phyloP scores from a whole-genome alignment of 2,888 invertebrate species.

The Temnothorax unifasciatus region DNA sequence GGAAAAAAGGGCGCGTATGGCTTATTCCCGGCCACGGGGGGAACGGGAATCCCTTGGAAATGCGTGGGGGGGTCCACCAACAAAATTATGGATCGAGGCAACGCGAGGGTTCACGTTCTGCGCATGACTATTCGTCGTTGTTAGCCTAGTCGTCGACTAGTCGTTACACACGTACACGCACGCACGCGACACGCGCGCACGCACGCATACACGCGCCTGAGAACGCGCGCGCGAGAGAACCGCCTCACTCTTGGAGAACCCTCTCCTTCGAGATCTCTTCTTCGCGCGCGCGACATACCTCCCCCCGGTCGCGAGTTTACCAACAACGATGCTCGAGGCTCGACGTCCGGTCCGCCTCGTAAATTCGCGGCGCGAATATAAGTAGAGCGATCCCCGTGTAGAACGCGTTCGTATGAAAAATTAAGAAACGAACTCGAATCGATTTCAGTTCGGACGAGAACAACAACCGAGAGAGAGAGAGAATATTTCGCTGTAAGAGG shows the following conservation, averaged over 20 bases:
- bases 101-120: conserved; percentile 78
- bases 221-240: not conserved
- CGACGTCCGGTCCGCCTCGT: not conserved
- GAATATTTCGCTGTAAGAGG: not conserved
- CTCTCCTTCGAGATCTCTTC: not conserved
- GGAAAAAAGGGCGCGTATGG: conserved; percentile 70
- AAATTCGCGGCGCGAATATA: not conserved
- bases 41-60: conserved; percentile 72
- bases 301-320: not conserved
- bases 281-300: not conserved
- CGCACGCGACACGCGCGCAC: conserved; percentile 25
- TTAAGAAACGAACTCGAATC: not conserved
- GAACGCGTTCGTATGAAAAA: not conserved
- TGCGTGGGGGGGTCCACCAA: conserved; percentile 79
- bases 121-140: conserved; percentile 70
- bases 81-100: conserved; percentile 84
- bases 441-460: not conserved
- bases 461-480: too few species aligned
- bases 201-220: conserved; percentile 33
- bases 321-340: not conserved
- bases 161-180: not conserved
- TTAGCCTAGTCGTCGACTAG: conserved; percentile 9
- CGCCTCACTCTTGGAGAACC: conserved; percentile 14
- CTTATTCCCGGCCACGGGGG: conserved; percentile 56
- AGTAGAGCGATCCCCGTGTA: not conserved